phyloP scores from a whole-genome alignment of 2,888 invertebrate genomes.

The Steinernema hermaphroditum region DNA sequence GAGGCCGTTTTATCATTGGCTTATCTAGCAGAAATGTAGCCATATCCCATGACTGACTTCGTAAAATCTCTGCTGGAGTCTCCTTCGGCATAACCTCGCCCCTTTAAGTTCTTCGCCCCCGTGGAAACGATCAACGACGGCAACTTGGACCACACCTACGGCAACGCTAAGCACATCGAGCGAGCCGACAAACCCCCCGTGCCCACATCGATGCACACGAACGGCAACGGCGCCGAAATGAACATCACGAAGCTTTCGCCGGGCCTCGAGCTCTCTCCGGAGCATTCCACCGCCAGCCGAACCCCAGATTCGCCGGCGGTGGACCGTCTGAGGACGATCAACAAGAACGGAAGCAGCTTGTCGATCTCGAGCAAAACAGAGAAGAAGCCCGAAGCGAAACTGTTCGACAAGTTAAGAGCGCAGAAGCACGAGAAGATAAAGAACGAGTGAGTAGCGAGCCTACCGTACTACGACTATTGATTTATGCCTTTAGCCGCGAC shows the following conservation, averaged over 20 bases:
- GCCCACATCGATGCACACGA: neutral
- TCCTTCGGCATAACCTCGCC: no score
- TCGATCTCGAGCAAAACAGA: slow-evolving; percentile 45
- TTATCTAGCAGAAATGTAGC: no score
- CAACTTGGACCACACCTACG: slow-evolving; percentile 33
- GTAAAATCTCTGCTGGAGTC: no score
- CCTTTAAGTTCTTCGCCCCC: slow-evolving; percentile 35
- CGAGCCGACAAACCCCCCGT: slow-evolving; percentile 45
- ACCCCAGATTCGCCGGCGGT: slow-evolving; percentile 46
- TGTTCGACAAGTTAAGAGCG: neutral
- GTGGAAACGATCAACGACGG: neutral
- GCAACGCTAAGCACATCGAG: slow-evolving; percentile 52
- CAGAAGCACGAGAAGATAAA: slow-evolving; percentile 13
- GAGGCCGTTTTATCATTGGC: no score
- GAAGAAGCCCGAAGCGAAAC: slow-evolving; percentile 25
- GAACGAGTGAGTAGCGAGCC: slow-evolving; percentile 17
- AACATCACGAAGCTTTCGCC: neutral
- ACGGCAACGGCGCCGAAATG: neutral
- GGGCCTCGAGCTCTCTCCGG: slow-evolving; percentile 21
- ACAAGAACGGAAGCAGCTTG: slow-evolving; percentile 37
- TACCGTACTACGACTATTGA: no score
- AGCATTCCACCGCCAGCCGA: neutral
- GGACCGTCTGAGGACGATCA: slow-evolving; percentile 53
- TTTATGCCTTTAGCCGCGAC: neutral
- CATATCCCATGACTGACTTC: no score